A percentile compares a stretch with the other conserved stretches of the same genome.
Conservation (phyloP, 2,797 vertebrate species). For the Trematomus bernacchii region DNA sequence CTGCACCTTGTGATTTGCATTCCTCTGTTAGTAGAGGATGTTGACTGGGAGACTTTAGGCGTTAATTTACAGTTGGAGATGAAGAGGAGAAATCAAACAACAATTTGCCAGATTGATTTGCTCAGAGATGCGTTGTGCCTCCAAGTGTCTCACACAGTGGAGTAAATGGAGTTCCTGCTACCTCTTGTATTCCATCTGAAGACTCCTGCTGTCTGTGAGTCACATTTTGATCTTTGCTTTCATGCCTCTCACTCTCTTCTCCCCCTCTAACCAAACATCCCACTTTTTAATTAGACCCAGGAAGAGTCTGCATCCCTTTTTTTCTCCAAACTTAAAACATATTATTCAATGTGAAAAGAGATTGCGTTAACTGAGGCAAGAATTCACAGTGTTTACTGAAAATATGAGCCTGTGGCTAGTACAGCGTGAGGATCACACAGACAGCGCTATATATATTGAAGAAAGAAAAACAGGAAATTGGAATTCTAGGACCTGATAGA, state of each 20-base stretch:
- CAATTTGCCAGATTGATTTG: conserved; percentile 39
- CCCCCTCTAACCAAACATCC: conserved; percentile 40
- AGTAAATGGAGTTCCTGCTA: conserved; percentile 50
- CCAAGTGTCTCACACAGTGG: conserved; percentile 25
- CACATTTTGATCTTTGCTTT: conserved; percentile 51
- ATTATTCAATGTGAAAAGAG: conserved; percentile 28
- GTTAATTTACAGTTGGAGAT: conserved; percentile 31
- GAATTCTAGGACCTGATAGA: conserved; percentile 52
- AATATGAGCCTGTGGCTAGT: conserved; percentile 38
- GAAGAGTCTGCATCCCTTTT: conserved; percentile 20
- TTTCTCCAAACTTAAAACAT: conserved; percentile 10
- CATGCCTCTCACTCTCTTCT: conserved; percentile 22
- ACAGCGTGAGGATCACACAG: conserved; percentile 41
- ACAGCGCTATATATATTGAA: conserved; percentile 21
- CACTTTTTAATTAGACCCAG: conserved; percentile 55
- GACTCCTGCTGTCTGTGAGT: conserved; percentile 41
- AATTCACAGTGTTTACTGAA: conserved; percentile 29
- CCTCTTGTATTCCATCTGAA: conserved; percentile 40
- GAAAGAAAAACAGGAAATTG: conserved; percentile 47
- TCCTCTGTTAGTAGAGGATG: not conserved
- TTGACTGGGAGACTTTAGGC: not conserved
- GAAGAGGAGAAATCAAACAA: conserved; percentile 43
- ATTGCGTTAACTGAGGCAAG: conserved; percentile 24
- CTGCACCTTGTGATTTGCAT: not conserved
- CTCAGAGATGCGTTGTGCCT: conserved; percentile 19